Conservation (phyloP, 2,888 invertebrate genomes). For the Eupithecia tripunctaria region DNA sequence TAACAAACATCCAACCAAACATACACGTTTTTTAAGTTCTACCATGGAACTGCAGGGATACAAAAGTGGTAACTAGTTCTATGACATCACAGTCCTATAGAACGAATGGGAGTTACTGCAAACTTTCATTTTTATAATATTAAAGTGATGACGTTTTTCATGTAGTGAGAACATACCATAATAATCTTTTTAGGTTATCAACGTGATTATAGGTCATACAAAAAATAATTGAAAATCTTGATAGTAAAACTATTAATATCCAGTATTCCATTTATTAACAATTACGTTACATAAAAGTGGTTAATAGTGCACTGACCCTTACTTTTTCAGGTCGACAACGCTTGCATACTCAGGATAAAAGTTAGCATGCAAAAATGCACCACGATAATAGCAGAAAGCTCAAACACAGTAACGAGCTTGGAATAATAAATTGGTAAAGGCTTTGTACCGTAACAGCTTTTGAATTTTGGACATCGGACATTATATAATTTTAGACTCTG, state of each 20-base stretch:
- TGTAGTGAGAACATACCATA: neutral
- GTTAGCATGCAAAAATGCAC: constrained; percentile 20
- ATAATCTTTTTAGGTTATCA: neutral
- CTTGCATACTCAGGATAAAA: neutral
- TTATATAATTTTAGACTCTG: neutral
- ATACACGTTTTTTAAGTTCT: too few species aligned
- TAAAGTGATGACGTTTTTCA: too few species aligned
- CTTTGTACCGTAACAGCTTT: neutral
- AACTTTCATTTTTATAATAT: too few species aligned
- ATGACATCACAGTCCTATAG: too few species aligned
- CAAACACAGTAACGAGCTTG: constrained; percentile 11
- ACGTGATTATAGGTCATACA: neutral
- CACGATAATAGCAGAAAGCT: constrained; percentile 13
- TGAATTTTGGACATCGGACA: neutral
- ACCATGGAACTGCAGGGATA: too few species aligned
- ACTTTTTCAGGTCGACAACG: neutral
- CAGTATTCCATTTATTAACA: neutral
- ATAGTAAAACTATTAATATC: neutral
- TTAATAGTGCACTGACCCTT: constrained; percentile 4
- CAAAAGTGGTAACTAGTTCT: too few species aligned
- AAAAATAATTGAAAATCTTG: neutral
- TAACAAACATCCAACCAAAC: too few species aligned
- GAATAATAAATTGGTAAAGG: neutral
- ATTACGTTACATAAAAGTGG: neutral
- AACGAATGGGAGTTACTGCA: too few species aligned